phyloP scores from a whole-genome alignment of 2,888 invertebrate species.

The Marasmarcha lunaedactyla region DNA sequence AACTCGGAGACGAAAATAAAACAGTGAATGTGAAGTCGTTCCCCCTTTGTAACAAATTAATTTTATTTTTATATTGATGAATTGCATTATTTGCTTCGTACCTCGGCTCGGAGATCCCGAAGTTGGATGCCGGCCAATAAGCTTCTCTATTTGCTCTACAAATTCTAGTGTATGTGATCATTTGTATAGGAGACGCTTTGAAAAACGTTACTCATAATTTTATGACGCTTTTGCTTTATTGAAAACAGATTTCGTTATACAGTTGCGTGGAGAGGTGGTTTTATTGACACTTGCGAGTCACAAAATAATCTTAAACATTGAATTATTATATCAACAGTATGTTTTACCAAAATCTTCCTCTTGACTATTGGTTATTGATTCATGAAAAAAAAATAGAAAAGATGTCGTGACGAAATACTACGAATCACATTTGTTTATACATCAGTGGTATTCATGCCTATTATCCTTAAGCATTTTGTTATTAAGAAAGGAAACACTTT shows the following conservation, averaged over 20 bases:
- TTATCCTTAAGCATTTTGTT: too few relatives aligned
- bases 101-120: conserved; percentile 9
- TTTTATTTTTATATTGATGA: conserved; percentile 65
- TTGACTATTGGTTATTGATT: too few relatives aligned
- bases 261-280: neutral
- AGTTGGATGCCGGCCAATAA: conserved; percentile 19
- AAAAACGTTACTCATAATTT: neutral
- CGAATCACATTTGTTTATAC: too few relatives aligned
- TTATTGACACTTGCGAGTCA: neutral
- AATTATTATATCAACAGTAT: too few relatives aligned
- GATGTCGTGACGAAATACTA: too few relatives aligned
- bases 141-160: conserved; percentile 1
- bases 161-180: neutral
- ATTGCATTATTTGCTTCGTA: conserved; percentile 44
- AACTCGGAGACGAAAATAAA: conserved; percentile 47
- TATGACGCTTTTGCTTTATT: neutral
- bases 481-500: too few relatives aligned
- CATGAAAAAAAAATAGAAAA: too few relatives aligned
- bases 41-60: conserved; percentile 49
- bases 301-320: too few relatives aligned
- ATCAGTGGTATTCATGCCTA: too few relatives aligned
- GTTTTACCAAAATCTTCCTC: too few relatives aligned
- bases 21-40: conserved; percentile 40
- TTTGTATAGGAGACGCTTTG: neutral
- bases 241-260: neutral